Conservation (phyloP, 2,113 vertebrate genomes). For the Psilopsiagon aurifrons region DNA sequence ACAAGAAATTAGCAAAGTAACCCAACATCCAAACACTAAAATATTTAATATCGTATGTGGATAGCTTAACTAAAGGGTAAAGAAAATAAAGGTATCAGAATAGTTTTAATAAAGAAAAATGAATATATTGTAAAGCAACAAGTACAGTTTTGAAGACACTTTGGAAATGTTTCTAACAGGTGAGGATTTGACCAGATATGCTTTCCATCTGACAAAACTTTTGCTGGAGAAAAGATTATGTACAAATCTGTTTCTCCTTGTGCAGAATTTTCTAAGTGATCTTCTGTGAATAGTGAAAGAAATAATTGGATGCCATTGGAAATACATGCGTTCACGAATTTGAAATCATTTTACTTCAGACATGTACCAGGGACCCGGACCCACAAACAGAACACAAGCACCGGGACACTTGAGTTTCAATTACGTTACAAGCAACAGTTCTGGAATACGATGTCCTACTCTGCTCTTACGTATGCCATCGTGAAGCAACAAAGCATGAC, state of each 20-base stretch:
- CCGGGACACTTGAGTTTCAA: not conserved
- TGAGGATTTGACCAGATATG: not conserved
- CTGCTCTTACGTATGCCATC: fast-evolving
- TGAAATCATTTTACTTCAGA: not conserved
- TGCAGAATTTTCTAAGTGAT: not conserved
- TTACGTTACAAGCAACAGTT: not conserved
- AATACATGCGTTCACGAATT: not conserved
- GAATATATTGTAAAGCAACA: not conserved
- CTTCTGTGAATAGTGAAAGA: not conserved
- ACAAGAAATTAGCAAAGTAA: not conserved
- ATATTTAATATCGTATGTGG: not conserved
- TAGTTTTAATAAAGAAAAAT: not conserved
- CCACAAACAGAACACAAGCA: not conserved
- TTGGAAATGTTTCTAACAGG: not conserved
- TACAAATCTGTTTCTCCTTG: not conserved
- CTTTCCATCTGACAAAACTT: not conserved
- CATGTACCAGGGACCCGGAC: not conserved
- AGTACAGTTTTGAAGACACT: not conserved
- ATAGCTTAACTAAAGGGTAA: not conserved
- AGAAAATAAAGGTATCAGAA: not conserved
- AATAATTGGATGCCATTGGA: not conserved
- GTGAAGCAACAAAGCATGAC: not conserved
- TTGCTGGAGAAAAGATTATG: not conserved
- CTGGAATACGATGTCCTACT: not conserved
- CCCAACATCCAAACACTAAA: not conserved